A percentile compares a stretch with the other conserved stretches of the same genome.
These are phyloP conservation scores for Drosophila orosa DNA, from an alignment of 1,140 invertebrate species.

Conservation along the genomic window DNA sequence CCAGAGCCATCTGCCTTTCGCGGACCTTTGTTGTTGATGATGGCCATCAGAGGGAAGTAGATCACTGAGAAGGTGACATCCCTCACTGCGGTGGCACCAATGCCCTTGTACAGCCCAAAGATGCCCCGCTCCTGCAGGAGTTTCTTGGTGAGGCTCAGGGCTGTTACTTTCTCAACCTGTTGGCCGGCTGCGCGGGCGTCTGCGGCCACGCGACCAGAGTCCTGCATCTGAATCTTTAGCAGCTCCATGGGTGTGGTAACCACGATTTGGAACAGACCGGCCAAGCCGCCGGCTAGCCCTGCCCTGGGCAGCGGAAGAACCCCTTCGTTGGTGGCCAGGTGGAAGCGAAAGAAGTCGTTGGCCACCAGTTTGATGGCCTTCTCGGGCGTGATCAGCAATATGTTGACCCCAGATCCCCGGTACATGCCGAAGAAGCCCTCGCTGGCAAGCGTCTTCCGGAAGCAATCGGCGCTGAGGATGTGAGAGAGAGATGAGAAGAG, in stretches of 20 bases:
- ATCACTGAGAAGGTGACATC: conserved; percentile 98
- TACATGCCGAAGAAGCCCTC: conserved; percentile 99
- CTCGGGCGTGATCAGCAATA: conserved; percentile 98
- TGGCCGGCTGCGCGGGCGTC: conserved; percentile 87
- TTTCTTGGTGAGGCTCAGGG: conserved; percentile 91
- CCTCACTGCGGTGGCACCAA: conserved; percentile 94
- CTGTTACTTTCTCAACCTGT: conserved; percentile 89
- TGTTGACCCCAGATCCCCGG: conserved; percentile 97
- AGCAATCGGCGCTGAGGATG: conserved; percentile 96
- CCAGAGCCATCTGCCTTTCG: conserved; percentile 87
- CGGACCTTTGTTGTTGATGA: conserved; percentile 95
- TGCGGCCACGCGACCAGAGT: conserved; percentile 94
- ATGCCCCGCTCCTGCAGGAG: conserved; percentile 94
- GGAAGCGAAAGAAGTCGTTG: conserved; percentile 98
- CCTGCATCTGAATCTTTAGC: conserved; percentile 99
- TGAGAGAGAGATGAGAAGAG: neutral
- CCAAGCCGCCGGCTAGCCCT: conserved; percentile 96
- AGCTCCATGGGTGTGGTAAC: conserved; percentile 99
- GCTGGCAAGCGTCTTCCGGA: conserved; percentile 94
- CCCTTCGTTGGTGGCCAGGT: conserved; percentile 86
- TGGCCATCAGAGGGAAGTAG: conserved; percentile 99
- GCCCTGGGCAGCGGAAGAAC: conserved; percentile 91
- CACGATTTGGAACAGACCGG: conserved; percentile 98
- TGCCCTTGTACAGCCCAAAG: conserved; percentile 96
- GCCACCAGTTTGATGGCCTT: conserved; percentile 99